These are phyloP conservation scores for Cinara cedri DNA, from an alignment of 2,888 invertebrate species.

Conservation along the genomic window DNA sequence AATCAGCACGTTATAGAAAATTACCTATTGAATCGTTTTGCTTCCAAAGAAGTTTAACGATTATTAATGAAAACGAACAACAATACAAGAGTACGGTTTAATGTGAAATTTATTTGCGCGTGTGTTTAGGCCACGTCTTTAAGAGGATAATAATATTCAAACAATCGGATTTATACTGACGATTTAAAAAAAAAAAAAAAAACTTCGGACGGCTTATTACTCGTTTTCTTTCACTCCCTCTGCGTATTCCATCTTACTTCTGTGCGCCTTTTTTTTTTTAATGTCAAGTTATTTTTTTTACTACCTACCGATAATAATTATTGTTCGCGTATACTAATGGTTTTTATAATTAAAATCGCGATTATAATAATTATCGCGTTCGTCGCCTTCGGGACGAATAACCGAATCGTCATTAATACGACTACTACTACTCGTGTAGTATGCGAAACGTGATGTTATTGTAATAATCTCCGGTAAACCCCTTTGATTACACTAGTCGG, in stretches of 20 bases:
- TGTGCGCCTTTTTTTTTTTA: no score
- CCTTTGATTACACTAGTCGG: neutral
- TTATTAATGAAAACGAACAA: no score
- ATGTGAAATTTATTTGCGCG: no score
- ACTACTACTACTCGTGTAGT: neutral
- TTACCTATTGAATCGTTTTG: no score
- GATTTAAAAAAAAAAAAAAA: neutral
- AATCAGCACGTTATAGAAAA: no score
- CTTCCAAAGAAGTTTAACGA: no score
- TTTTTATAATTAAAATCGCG: constrained; percentile 38
- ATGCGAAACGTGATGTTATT: constrained; percentile 28
- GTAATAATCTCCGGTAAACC: constrained; percentile 9
- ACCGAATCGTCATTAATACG: neutral
- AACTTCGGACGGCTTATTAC: neutral
- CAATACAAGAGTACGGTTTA: no score
- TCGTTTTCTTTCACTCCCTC: no score
- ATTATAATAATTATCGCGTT: constrained; percentile 23
- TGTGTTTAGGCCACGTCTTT: no score
- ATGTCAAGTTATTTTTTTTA: neutral
- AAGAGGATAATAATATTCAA: neutral
- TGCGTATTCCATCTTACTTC: no score
- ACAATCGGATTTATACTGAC: neutral
- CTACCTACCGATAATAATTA: neutral
- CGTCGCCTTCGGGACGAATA: neutral
- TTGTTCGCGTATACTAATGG: constrained; percentile 35